Percentiles rank a stretch among this genome's conserved stretches.
phyloP scores from a whole-genome alignment of 2,888 invertebrate species.

The Drosophila niveifrons region DNA sequence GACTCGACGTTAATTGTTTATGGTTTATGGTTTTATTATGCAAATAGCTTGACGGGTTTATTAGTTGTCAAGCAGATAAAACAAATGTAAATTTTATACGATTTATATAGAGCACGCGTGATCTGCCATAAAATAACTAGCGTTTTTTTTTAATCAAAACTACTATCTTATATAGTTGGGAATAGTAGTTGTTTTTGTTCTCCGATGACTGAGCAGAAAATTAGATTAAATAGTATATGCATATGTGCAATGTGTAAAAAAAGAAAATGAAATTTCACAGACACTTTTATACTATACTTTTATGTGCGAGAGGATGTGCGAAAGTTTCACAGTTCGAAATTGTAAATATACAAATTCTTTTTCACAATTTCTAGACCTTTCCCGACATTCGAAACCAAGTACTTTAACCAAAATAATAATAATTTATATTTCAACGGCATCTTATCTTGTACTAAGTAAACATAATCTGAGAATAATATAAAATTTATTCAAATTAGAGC shows the following conservation, averaged over 20 bases:
- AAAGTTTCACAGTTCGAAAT: not conserved
- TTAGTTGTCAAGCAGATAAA: slow-evolving; percentile 25
- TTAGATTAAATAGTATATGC: slow-evolving; percentile 3
- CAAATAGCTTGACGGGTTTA: slow-evolving; percentile 42
- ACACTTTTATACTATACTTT: not conserved
- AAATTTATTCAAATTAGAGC: no score
- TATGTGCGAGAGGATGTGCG: not conserved
- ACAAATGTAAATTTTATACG: slow-evolving; percentile 14
- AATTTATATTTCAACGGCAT: no score
- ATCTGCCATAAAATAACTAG: slow-evolving; percentile 8
- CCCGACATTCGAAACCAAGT: not conserved
- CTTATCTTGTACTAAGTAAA: no score
- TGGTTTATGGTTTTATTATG: slow-evolving; percentile 28
- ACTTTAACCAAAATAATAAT: no score
- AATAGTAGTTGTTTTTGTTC: slow-evolving; percentile 20
- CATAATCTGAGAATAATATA: no score
- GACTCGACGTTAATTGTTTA: not conserved
- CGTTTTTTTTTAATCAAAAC: slow-evolving; percentile 4
- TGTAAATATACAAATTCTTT: not conserved
- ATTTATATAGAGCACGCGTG: slow-evolving; percentile 29
- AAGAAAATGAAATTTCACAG: not conserved
- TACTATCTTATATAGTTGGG: slow-evolving; percentile 12
- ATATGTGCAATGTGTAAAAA: slow-evolving; percentile 1
- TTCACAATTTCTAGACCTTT: not conserved
- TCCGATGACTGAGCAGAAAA: slow-evolving; percentile 23